Evolutionary conservation across 2,888 invertebrate species (phyloP), one percentile per base, ranked within the genome.

Genomic region (Salticus scenicus): DNA sequence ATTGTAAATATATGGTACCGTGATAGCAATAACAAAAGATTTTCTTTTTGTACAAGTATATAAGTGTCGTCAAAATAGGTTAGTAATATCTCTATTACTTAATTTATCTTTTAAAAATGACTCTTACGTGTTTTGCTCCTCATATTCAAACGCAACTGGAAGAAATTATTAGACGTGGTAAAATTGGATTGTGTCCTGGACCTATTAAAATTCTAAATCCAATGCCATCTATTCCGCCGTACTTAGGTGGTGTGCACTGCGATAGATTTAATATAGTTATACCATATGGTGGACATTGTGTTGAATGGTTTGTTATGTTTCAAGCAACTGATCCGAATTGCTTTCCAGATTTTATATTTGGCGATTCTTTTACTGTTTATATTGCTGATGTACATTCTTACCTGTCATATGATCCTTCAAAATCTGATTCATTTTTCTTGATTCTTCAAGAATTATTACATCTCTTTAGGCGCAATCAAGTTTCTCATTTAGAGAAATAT

Each of bases 221-320:
- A 12, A 64, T 79, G 74, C 74, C 83, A 17, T 84, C 83, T 1
- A 33, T 72, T 10, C 67, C 77, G 1, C 30, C 72, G 0, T 85
- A 51, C 47, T 47, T 64, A 51, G 70, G 75, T 37, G 69, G 74
- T 70, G 70, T 63, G 12, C 66, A 31, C 31, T 85, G 75, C 37
- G 85, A 85, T 66, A 70, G 85, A 71, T 85, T 85, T 75, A 85
- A 85, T 37, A 31, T 85, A 14, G 79, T 85, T 27, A 80, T 85
- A 20, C 85, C 85, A 7, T 85, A 85, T 63, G 85, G 85, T 51
- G 85, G 85, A 27, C 85, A 85, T 70, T 75, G 74, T 37, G 79
- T 85, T 17, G 83, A 84, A n/a, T 84, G 83, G 83, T 71, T 67
- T 72, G 41, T 84, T 20, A 77, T 84, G 20, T 77, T 84, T 67